Conservation (phyloP, 2,113 vertebrate genomes). For the Pyrgilauda ruficollis region DNA sequence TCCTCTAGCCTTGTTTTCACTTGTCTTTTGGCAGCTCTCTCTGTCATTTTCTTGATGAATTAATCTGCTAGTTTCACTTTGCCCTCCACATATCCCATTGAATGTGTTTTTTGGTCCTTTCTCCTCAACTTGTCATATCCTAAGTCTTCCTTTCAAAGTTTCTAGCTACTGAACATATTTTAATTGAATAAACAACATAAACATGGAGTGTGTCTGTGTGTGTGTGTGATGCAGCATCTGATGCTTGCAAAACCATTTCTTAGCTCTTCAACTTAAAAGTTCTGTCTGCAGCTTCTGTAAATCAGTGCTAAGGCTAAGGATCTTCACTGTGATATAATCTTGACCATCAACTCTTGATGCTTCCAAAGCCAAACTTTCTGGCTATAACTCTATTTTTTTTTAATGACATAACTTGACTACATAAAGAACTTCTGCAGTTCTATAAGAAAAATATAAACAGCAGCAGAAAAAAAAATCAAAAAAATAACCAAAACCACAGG, state of each 20-base stretch:
- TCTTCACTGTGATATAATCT: neutral
- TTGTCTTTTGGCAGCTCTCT: slow-evolving; percentile 1
- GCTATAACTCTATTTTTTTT: neutral
- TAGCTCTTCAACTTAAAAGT: neutral
- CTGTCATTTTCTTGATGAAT: neutral
- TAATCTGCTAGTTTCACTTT: neutral
- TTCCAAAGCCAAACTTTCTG: neutral
- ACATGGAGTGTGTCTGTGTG: rapidly evolving
- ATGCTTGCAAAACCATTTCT: neutral
- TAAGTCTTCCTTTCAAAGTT: neutral
- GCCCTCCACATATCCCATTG: neutral
- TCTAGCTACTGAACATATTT: neutral
- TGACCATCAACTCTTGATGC: neutral
- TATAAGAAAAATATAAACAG: neutral
- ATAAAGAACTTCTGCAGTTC: neutral
- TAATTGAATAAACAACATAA: neutral
- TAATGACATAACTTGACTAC: neutral
- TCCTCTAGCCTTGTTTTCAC: neutral
- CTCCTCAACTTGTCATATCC: neutral
- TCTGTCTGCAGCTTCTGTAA: neutral
- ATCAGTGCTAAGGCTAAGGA: neutral
- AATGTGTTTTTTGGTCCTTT: neutral
- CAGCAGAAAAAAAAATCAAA: neutral
- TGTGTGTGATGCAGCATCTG: neutral
- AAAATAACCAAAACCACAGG: neutral